Conservation (phyloP, 2,797 vertebrate species). For the Ctenopoma multispine region DNA sequence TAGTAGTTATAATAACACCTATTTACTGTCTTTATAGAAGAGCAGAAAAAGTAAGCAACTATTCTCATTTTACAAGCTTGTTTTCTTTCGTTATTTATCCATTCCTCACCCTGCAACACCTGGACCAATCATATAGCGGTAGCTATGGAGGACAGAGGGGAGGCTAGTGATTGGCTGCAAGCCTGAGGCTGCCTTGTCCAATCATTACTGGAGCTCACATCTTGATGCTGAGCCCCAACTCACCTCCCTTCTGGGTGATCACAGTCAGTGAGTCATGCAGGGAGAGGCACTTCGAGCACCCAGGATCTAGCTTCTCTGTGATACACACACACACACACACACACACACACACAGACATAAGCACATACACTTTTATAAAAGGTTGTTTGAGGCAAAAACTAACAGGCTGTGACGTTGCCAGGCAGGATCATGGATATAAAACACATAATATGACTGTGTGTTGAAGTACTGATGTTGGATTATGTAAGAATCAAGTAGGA, state of each 20-base stretch:
- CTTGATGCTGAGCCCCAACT: slow-evolving; percentile 66
- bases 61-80: slow-evolving; percentile 20
- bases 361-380: slow-evolving; percentile 18
- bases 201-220: slow-evolving; percentile 68
- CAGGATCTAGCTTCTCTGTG: slow-evolving; percentile 55
- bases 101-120: slow-evolving; percentile 83
- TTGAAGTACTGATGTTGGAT: neutral
- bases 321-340: slow-evolving; percentile 25
- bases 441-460: neutral
- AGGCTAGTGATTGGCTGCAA: slow-evolving; percentile 75
- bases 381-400: slow-evolving; percentile 15
- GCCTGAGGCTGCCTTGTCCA: slow-evolving; percentile 69
- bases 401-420: slow-evolving; percentile 6
- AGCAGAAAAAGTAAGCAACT: neutral
- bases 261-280: slow-evolving; percentile 79
- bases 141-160: slow-evolving; percentile 71
- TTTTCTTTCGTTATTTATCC: slow-evolving; percentile 47
- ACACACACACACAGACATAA: slow-evolving; percentile 27
- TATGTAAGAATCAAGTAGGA: slow-evolving; percentile 6
- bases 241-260: slow-evolving; percentile 67
- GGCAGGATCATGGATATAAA: slow-evolving; percentile 1
- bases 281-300: slow-evolving; percentile 64
- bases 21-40: slow-evolving; percentile 5
- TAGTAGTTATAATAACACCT: neutral
- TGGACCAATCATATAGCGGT: slow-evolving; percentile 79